phyloP scores from a whole-genome alignment of 2,113 vertebrate genomes.

The Physeter macrocephalus region DNA sequence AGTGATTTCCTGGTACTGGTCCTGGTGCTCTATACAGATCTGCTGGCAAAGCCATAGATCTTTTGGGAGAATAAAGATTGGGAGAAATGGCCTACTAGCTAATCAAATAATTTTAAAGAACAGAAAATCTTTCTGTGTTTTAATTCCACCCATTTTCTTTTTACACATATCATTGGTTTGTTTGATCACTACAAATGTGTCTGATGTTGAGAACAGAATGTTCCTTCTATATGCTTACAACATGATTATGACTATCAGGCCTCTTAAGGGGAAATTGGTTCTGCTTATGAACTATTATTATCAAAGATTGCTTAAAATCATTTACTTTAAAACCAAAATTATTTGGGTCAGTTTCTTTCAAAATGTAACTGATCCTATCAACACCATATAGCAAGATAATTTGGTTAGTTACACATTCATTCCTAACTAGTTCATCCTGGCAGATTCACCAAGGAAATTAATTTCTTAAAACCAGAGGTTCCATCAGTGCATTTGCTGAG shows the following conservation, averaged over 20 bases:
- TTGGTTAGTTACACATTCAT: background rate
- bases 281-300: background rate
- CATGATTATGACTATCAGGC: background rate
- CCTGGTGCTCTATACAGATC: background rate
- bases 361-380: background rate
- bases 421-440: background rate
- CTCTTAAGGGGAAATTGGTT: background rate
- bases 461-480: constrained; percentile 38
- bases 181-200: background rate
- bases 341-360: constrained; percentile 7
- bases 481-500: background rate
- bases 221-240: background rate
- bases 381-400: background rate
- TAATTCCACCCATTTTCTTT: background rate
- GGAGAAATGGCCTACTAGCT: background rate
- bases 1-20: no score
- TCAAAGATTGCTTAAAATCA: background rate
- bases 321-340: background rate
- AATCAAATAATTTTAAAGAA: background rate
- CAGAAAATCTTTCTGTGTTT: background rate
- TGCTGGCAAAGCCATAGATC: background rate
- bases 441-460: constrained; percentile 21
- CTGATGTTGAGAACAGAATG: background rate
- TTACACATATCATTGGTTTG: background rate
- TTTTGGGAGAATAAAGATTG: background rate